Percentiles rank a stretch among this genome's conserved stretches.
Evolutionary conservation across 2,888 invertebrate genomes (phyloP).

Genomic region (Nymphalis polychloros): DNA sequence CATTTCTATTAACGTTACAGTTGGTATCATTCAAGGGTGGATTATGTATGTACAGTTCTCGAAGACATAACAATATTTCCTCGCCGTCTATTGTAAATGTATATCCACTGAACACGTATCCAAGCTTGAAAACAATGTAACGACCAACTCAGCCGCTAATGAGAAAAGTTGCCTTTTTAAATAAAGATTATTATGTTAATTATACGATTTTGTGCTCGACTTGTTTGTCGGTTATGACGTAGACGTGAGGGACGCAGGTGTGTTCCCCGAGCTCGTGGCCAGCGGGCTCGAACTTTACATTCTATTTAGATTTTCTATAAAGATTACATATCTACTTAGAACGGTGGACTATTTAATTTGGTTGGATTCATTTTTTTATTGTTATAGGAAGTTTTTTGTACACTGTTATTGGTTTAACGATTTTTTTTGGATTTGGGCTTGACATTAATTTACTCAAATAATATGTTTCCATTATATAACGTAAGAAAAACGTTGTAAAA

Average conservation of each 20-base stretch:
- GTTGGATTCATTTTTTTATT: background rate
- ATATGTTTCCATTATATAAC: too few relatives aligned
- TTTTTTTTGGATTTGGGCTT: background rate
- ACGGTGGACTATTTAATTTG: background rate
- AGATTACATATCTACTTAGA: constrained; percentile 21
- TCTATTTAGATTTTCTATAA: constrained; percentile 31
- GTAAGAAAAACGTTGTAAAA: too few relatives aligned
- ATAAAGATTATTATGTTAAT: constrained; percentile 10
- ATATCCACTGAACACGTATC: background rate
- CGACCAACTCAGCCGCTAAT: constrained; percentile 24
- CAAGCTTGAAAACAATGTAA: constrained; percentile 27
- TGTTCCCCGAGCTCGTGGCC: background rate
- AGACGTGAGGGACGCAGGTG: constrained; percentile 6
- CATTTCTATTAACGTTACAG: too few relatives aligned
- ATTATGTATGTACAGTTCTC: too few relatives aligned
- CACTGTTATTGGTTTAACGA: background rate
- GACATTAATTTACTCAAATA: too few relatives aligned
- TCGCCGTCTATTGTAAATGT: background rate
- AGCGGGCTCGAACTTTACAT: constrained; percentile 25
- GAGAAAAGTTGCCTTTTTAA: constrained; percentile 23
- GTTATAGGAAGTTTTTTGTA: background rate
- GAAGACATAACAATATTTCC: too few relatives aligned
- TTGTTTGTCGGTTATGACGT: constrained; percentile 9
- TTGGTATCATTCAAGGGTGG: too few relatives aligned
- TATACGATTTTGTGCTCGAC: constrained; percentile 24